Base-by-base conservation (phyloP, 1,140 invertebrate genomes). In the Drosophila malerkotliana region DNA sequence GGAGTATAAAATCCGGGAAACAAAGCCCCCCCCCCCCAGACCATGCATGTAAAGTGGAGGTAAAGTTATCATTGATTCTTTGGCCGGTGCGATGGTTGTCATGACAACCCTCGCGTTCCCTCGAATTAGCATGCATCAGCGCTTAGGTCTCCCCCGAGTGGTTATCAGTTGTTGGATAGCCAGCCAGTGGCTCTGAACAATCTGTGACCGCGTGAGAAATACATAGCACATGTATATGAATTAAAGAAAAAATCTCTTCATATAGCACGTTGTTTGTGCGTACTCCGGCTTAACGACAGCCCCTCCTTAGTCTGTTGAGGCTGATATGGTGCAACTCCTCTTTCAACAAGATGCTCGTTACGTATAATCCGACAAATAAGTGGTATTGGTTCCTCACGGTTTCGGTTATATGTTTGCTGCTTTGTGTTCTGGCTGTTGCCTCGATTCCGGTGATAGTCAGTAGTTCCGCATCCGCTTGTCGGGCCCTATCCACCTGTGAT, bases 141-240 rank as follows among this genome's bases (percentile, higher is more conserved):
- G 73, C 32, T 61, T 69, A 69, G 67, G 54, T 62, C 37, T 30
- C 24, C 62, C 56, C 41, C 41, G 14, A 68, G 56, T 73, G 58
- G 56, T 79, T 82, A 87, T 87, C 82, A 82, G 78, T 85, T 77
- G 62, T 76, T 68, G 59, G 51, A 57, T 83, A 67, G 63, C 55
- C 53, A 74, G 59, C 44, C 47, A 34, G 15, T 39, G 14, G 63
- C 24, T 39, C 44, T 21, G 34, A 39, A 26, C 63, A 41, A 49
- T 55, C 66, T 21, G 64, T 47, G 49, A 24, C 41, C 15, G 30
- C 44, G 14, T 24, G 21, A 28, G 28, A 14, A 64, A 18, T 12
- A 64, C 8, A 48, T 45, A 53, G 10, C 51, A 54, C 18, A 51
- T 44, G 34, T 15, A 39, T 30, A 44, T 9, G n/a, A 21, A 53